Evolutionary conservation across 2,113 vertebrate genomes (phyloP), one percentile per base, ranked within the genome.

Genomic region (Siphamia tubifer): DNA sequence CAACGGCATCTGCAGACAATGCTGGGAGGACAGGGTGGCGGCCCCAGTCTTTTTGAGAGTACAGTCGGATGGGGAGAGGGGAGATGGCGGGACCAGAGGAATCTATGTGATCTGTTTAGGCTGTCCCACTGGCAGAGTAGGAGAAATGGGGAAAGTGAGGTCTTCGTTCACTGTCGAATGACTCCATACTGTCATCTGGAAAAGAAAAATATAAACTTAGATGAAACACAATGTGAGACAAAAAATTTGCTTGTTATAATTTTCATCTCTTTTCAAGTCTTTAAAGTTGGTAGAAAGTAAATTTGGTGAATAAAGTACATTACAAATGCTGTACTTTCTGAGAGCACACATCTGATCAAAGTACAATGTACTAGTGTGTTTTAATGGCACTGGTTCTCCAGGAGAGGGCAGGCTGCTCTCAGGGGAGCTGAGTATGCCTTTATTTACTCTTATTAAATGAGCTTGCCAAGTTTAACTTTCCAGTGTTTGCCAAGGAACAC

Each of bases 91-190:
- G 84, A 77, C 65, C 47, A 20, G 83, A 82, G 79, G 87, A 86
- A 87, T 82, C 74, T 48, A 60, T 39, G 68, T 94, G 91, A 23
- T 93, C 95, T 72, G 69, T 58, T 94, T 93, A 97, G 88, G 95
- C 94, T 4, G 95, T 97, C 88, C 96, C 96, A 60, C 96, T 98
- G 87, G 96, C 96, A 4, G 96, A 98, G 87, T 97, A 98, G 74
- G 96, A 99, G 86, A 99, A 99, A 92, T 98, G 95, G 40, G 96
- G 96, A 87, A 98, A 98, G 89, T 98, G 96, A 38, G 96, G 96
- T 86, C 96, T 93, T 87, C 95, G 92, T 81, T 96, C 96, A 0
- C 95, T 98, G 88, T 98, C 96, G 74, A 93, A 93, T 35, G 94
- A 95, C 89, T 97, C 96, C 96, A 98, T 95, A 87, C 83, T 95